Evolutionary conservation across 2,113 vertebrate genomes (phyloP).

Genomic region (Triplophysa tibetana): DNA sequence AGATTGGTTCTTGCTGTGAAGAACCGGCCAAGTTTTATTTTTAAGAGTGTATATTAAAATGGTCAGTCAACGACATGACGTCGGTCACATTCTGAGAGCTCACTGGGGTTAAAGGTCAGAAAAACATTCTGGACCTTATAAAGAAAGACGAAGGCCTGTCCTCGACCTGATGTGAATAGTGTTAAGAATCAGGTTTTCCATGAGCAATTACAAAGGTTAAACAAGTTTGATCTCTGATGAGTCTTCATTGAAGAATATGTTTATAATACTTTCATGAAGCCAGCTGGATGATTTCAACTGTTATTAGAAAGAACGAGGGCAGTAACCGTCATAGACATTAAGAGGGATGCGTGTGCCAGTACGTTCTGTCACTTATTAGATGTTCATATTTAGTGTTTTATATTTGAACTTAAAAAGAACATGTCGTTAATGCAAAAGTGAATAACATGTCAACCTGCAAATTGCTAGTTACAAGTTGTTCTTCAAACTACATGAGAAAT

Average conservation of each 20-base stretch:
- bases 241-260: background rate
- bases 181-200: background rate
- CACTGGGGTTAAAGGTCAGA: background rate
- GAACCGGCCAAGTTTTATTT: no score
- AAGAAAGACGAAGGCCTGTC: background rate
- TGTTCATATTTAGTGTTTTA: no score
- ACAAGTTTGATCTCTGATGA: background rate
- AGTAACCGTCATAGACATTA: no score
- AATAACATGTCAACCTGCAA: no score
- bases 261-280: background rate
- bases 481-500: background rate
- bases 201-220: background rate
- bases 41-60: background rate
- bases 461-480: background rate
- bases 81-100: background rate
- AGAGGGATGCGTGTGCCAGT: no score
- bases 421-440: no score
- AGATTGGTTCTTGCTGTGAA: no score
- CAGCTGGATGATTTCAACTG: background rate
- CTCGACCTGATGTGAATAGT: background rate
- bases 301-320: background rate
- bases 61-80: no score
- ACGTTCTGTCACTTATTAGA: no score
- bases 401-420: no score
- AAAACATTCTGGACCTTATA: conserved; percentile 8